Conservation (phyloP, 1,140 invertebrate genomes). For the Eufriesea mexicana region DNA sequence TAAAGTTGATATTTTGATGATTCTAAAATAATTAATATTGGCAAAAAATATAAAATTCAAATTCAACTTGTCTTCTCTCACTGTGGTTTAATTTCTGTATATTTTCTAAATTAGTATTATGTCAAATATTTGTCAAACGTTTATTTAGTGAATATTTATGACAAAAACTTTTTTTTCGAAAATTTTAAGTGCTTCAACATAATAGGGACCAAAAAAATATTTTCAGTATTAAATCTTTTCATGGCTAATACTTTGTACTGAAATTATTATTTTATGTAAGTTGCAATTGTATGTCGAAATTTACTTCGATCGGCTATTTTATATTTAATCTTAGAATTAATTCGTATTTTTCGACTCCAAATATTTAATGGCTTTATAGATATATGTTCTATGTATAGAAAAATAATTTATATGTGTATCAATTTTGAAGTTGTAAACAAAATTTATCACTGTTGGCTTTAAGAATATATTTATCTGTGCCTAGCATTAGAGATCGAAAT, state of each 20-base stretch:
- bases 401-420: constrained; percentile 4
- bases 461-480: constrained; percentile 43
- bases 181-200: constrained; percentile 30
- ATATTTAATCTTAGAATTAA: constrained; percentile 4
- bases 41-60: neutral
- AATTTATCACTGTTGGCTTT: constrained; percentile 55
- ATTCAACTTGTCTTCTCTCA: neutral
- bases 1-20: constrained; percentile 18
- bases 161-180: neutral
- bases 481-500: constrained; percentile 37
- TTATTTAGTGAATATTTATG: neutral
- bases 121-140: neutral
- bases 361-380: constrained; percentile 1
- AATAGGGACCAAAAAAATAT: constrained; percentile 58
- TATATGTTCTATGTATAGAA: neutral
- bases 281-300: neutral
- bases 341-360: constrained; percentile 3
- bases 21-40: constrained; percentile 1
- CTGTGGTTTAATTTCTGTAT: constrained; percentile 7
- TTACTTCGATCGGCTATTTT: neutral
- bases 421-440: constrained; percentile 30
- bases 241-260: constrained; percentile 22
- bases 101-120: constrained; percentile 2
- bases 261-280: constrained; percentile 6
- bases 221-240: constrained; percentile 52